A percentile compares a stretch with the other conserved stretches of the same genome.
Evolutionary conservation across 1,140 invertebrate species (phyloP).

Genomic region (Scaptodrosophila lebanonensis): DNA sequence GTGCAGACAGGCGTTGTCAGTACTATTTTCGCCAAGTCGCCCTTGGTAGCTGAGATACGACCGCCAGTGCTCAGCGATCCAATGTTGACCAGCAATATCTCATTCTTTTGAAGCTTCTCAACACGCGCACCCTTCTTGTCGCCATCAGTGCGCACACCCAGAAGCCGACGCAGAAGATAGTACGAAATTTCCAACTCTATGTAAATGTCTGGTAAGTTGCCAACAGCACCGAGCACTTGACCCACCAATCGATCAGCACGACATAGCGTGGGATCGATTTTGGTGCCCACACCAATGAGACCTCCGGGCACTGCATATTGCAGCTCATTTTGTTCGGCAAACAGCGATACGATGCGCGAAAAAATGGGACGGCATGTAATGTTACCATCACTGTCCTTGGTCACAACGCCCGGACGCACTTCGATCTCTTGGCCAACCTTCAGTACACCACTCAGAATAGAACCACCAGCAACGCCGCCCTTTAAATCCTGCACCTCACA

Average conservation of each 20-base stretch:
- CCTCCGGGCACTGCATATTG: slow-evolving; percentile 99
- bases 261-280: slow-evolving; percentile 98
- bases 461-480: slow-evolving; percentile 99
- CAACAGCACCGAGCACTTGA: slow-evolving; percentile 98
- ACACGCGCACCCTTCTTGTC: slow-evolving; percentile 99
- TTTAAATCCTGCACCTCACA: slow-evolving; percentile 99
- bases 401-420: slow-evolving; percentile 95
- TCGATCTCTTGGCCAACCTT: slow-evolving; percentile 87
- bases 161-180: slow-evolving; percentile 94
- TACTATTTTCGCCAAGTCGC: slow-evolving; percentile 98
- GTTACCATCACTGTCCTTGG: slow-evolving; percentile 97
- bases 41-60: slow-evolving; percentile 95
- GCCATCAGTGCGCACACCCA: slow-evolving; percentile 98
- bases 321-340: slow-evolving; percentile 98
- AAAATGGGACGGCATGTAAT: slow-evolving; percentile 97
- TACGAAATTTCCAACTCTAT: slow-evolving; percentile 99
- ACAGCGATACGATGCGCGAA: slow-evolving; percentile 98
- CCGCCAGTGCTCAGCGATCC: slow-evolving; percentile 99
- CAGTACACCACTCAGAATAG: slow-evolving; percentile 96
- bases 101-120: slow-evolving; percentile 91
- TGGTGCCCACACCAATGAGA: slow-evolving; percentile 98
- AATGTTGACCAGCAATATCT: slow-evolving; percentile 98
- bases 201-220: slow-evolving; percentile 97
- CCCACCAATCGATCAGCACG: slow-evolving; percentile 98
- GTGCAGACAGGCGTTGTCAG: slow-evolving; percentile 99